These are phyloP conservation scores for Ornithorhynchus anatinus DNA, from an alignment of 2,113 vertebrate genomes.

Conservation along the genomic window DNA sequence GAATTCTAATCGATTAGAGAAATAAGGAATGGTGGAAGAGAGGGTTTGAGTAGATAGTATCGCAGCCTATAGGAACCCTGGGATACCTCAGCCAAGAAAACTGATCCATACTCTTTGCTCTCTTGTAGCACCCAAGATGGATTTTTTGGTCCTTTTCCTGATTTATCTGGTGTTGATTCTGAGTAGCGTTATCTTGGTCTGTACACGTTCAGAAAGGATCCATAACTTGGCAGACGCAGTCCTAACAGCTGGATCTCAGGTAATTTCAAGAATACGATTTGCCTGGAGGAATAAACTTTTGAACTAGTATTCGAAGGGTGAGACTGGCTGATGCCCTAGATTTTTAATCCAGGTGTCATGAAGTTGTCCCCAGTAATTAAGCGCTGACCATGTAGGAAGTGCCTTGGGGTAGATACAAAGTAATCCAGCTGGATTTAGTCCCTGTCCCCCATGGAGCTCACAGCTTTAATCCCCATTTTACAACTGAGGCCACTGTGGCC, in stretches of 20 bases:
- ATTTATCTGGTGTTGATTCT: conserved; percentile 78
- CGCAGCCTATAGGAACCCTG: neutral
- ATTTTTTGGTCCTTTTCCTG: conserved; percentile 85
- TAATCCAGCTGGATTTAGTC: too few species aligned
- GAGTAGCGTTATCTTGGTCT: conserved; percentile 63
- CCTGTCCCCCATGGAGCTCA: too few species aligned
- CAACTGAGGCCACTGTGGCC: too few species aligned
- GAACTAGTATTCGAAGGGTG: neutral
- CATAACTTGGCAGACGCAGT: neutral
- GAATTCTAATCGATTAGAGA: neutral
- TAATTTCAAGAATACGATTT: neutral
- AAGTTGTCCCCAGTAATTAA: too few species aligned
- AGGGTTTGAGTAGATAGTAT: neutral
- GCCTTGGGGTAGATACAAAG: too few species aligned
- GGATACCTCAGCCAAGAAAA: accelerated
- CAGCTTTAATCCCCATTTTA: too few species aligned
- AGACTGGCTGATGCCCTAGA: too few species aligned
- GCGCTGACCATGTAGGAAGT: too few species aligned
- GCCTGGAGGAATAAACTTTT: neutral
- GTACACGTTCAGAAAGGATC: conserved; percentile 71
- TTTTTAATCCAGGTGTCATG: too few species aligned
- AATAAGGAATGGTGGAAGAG: neutral
- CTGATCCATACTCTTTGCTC: neutral
- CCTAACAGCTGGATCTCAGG: conserved; percentile 29
- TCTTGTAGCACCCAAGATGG: conserved; percentile 74